phyloP scores from a whole-genome alignment of 2,888 invertebrate genomes.

The Cantharis rufa region DNA sequence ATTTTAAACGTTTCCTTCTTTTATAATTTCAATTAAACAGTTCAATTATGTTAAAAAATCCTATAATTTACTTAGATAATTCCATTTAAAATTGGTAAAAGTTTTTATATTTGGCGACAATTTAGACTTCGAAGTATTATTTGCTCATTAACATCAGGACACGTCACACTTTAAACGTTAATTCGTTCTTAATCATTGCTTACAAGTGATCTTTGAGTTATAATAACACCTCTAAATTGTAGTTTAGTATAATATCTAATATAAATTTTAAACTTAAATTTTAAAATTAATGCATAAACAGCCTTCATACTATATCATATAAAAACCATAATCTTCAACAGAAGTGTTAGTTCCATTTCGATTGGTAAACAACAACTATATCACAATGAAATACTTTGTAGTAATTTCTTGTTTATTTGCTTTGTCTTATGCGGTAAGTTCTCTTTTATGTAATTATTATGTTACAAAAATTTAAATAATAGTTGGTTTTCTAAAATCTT shows the following conservation, averaged over 20 bases:
- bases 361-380: not conserved
- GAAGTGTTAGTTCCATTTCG: not conserved
- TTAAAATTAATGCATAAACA: not conserved
- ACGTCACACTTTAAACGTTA: not conserved
- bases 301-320: not conserved
- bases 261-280: not conserved
- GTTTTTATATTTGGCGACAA: not conserved
- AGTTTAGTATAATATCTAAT: not conserved
- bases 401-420: not conserved
- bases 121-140: not conserved
- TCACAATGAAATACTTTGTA: not conserved
- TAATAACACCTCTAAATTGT: not conserved
- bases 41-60: not conserved
- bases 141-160: not conserved
- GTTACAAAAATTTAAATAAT: no score
- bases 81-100: not conserved
- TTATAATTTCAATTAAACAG: not conserved
- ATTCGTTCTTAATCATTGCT: not conserved
- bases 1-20: not conserved
- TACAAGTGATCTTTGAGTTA: not conserved
- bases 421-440: not conserved
- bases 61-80: not conserved
- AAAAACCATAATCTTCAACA: not conserved
- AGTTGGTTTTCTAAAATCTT: no score
- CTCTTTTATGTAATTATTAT: not conserved